phyloP scores from a whole-genome alignment of 2,888 invertebrate genomes.

The Digitonthophagus gazella region DNA sequence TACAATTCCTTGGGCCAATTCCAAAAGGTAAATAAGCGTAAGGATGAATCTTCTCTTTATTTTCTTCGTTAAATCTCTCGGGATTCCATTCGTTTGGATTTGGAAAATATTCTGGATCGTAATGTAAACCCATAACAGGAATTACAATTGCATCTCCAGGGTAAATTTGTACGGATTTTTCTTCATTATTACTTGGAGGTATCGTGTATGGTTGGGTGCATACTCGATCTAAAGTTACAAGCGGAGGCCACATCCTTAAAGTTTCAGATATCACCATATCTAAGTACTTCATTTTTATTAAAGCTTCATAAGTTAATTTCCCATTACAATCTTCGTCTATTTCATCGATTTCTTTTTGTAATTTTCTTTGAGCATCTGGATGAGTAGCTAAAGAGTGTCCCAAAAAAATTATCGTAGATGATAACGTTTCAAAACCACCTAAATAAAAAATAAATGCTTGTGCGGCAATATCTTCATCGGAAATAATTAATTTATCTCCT shows the following conservation, averaged over 20 bases:
- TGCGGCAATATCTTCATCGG: constrained; percentile 53
- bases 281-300: constrained; percentile 57
- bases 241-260: constrained; percentile 54
- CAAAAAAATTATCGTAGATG: constrained; percentile 53
- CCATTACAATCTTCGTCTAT: constrained; percentile 34
- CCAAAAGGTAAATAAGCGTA: constrained; percentile 36
- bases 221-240: constrained; percentile 49
- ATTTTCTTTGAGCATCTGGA: constrained; percentile 57
- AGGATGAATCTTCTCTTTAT: constrained; percentile 36
- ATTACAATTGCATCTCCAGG: constrained; percentile 44
- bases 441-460: constrained; percentile 58
- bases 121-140: constrained; percentile 48
- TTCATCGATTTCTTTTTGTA: constrained; percentile 57
- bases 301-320: constrained; percentile 52
- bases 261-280: constrained; percentile 59
- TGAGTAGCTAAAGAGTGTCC: constrained; percentile 60
- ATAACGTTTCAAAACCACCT: constrained; percentile 55
- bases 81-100: constrained; percentile 53
- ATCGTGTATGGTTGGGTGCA: constrained; percentile 55
- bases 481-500: not conserved
- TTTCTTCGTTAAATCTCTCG: constrained; percentile 48
- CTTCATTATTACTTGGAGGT: constrained; percentile 29
- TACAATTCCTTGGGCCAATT: constrained; percentile 37
- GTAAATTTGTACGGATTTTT: constrained; percentile 32
- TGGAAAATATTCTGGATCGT: constrained; percentile 48